Evolutionary conservation across 2,888 invertebrate species (phyloP).

Genomic region (Andrena chrysosceles): DNA sequence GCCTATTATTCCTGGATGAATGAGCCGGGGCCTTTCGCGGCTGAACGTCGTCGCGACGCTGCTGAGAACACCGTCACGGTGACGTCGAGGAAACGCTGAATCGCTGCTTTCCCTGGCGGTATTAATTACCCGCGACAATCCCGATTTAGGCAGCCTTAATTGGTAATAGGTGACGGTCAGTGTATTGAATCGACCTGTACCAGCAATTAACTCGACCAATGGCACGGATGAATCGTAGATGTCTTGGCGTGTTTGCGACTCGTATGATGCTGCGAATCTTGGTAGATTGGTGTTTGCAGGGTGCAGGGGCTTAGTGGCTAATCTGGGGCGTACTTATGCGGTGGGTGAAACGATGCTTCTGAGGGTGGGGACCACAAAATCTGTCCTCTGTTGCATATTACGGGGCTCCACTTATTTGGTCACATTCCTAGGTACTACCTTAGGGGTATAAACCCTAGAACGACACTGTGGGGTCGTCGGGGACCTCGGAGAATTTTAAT

Average conservation of each 20-base stretch:
- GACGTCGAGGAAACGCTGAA: slow-evolving; percentile 50
- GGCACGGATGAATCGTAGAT: background rate
- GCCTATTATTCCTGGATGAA: slow-evolving; percentile 55
- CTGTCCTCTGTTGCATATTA: too few species aligned
- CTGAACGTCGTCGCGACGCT: slow-evolving; percentile 33
- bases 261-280: background rate
- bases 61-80: slow-evolving; percentile 26
- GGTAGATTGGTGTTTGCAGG: too few species aligned
- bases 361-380: too few species aligned
- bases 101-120: slow-evolving; percentile 36
- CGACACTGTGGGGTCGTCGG: too few species aligned
- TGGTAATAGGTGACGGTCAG: slow-evolving; percentile 41
- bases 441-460: too few species aligned
- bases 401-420: too few species aligned
- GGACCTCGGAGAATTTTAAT: too few species aligned
- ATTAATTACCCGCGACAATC: slow-evolving; percentile 63
- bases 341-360: too few species aligned
- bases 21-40: slow-evolving; percentile 37
- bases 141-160: slow-evolving; percentile 51
- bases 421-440: too few species aligned
- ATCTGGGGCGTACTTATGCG: too few species aligned
- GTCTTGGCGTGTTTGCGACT: background rate
- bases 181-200: slow-evolving; percentile 5
- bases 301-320: too few species aligned
- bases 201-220: slow-evolving; percentile 34